Base-by-base conservation (phyloP, 2,888 invertebrate species). In the Saturnia japonica region DNA sequence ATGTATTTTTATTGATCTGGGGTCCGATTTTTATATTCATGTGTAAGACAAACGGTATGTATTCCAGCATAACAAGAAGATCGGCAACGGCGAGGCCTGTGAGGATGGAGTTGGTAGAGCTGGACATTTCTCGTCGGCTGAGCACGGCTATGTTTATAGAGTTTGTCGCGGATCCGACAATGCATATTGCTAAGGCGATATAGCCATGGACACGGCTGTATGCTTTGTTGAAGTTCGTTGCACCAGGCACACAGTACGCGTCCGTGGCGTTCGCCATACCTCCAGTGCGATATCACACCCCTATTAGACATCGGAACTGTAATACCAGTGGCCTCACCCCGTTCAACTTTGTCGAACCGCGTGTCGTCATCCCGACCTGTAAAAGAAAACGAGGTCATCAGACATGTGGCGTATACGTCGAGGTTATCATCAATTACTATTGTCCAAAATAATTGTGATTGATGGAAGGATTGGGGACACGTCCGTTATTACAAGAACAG, bases 21-120 rank as follows among this genome's bases (percentile, higher is more conserved):
- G 93, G 93, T 60, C 94, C 94, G 8, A 94, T 93, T 77, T 96
- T 95, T 73, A 97, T 95, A 81, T 97, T 97, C 87, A 96, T 96
- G 86, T 98, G 97, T 70, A 97, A 95, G 2, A 97, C 96, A 86
- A 97, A 98, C 0, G 99, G 98, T 75, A 99, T 97, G 88, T 99
- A 99, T 81, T 98, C 98, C 80, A 99, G 94, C 96, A 99, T 99
- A 22, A 99, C 98, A n/a, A 98, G 95, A 47, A 99, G 95, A 87
- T 99, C 99, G 22, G 99, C 98, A 12, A 98, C 96, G 0, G 99
- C 99, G 45, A 98, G 94, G 8, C 97, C 97, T 0, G 98, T 98
- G 60, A 99, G 95, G 72, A 99, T 98, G 69, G 97, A 96, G 91
- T 99, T 99, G 43, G 98, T 99, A 4, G 99, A 97, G 72, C 98